A percentile compares a stretch with the other conserved stretches of the same genome.
Conservation (phyloP, 2,888 invertebrate genomes). For the Theretra japonica region DNA sequence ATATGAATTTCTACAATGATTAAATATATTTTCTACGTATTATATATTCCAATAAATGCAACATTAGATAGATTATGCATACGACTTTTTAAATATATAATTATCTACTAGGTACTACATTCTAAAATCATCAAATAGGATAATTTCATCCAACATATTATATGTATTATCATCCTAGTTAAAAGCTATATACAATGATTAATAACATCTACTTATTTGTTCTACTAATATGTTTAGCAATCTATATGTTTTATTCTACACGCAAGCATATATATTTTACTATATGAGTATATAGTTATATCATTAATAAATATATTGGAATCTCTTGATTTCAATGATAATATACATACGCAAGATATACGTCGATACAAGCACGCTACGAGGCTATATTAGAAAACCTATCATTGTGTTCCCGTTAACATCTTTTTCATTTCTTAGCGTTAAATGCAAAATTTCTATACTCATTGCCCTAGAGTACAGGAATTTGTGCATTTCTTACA, state of each 20-base stretch:
- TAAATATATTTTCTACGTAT: background rate
- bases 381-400: conserved; percentile 7
- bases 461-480: conserved; percentile 79
- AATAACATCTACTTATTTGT: background rate
- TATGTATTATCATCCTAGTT: background rate
- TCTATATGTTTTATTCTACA: background rate
- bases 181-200: background rate
- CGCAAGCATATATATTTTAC: background rate
- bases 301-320: background rate
- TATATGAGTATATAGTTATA: background rate
- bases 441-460: conserved; percentile 62
- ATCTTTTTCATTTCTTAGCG: conserved; percentile 13
- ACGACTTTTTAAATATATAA: too few species aligned
- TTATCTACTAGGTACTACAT: conserved; percentile 2
- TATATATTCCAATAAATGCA: background rate
- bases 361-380: background rate
- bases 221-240: background rate
- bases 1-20: background rate
- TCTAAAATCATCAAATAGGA: background rate
- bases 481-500: conserved; percentile 53
- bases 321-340: background rate
- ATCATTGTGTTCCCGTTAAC: conserved; percentile 25
- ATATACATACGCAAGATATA: background rate
- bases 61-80: background rate
- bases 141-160: background rate